Base-by-base conservation (phyloP, 2,797 vertebrate species). In the Sandelia bainsii region DNA sequence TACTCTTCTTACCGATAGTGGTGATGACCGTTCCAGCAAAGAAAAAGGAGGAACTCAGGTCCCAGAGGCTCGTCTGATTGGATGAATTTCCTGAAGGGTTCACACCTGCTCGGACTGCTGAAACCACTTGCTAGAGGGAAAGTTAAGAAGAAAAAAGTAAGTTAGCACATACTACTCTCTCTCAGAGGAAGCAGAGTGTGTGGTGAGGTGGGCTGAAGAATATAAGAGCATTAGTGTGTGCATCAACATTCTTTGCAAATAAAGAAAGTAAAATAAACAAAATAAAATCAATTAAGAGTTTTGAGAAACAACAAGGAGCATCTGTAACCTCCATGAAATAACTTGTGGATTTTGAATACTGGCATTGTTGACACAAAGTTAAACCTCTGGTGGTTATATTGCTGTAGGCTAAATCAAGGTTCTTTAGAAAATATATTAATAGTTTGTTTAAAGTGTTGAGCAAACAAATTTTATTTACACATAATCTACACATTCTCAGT, bases 21-120 rank as follows among this genome's bases (percentile, higher is more conserved):
- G 98, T 99, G 93, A 99, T 99, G 91, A 99, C 97, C 77, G 98
- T 99, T 79, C 98, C 98, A 76, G 98, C 97, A 79, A 99, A 99
- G 96, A 99, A 99, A 93, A 99, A 99, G 50, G 98, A 98, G 90
- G 96, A 98, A 92, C 98, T 98, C 89, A 99, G 95, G 88, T 99
- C 98, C 98, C 98, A 99, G 83, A 99, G 95, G 93, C 98, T 99
- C 70, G 93, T 96, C 90, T 96, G 96, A 93, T 96, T 96, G 92
- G 95, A 95, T 54, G 93, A 90, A 87, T 96, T 97, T 93, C 95
- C 97, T 88, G 97, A 94, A 53, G 98, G 98, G 89, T 97, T 97
- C 89, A 99, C 97, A 70, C 98, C 98, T 79, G 95, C 94, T 87
- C 97, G 97, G 88, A 99, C 95, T 68, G 98, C 97, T 85, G 95